Evolutionary conservation across 2,797 vertebrate species (phyloP), one percentile per base, ranked within the genome.

Genomic region (Allobates femoralis): DNA sequence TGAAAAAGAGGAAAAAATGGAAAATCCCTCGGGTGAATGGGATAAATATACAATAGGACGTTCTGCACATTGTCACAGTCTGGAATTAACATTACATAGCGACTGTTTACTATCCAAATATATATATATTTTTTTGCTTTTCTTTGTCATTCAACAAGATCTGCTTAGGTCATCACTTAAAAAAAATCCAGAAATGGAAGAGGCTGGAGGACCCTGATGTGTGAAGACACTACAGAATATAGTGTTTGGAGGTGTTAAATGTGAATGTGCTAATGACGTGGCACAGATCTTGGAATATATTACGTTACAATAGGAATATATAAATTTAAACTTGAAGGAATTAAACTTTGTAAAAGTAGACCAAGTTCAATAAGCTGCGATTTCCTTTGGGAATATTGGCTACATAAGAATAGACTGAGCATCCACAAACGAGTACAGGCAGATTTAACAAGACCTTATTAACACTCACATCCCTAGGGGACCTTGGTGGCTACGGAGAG

Each of bases 141-240:
- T 0, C 16, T 32, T 19, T 18, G 1, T 41, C 28, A 18, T 34
- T 82, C 41, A 56, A 67, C 50, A 23, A 79, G 60, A 32, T 28
- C 3, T 64, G 60, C 32, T 69, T 37, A n/a, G 74, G 62, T 83
- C 74, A 83, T 37, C 26, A 60, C 6, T 78, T 50, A 60, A 16
- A 30, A 26, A 10, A 55, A 55, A 62, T 51, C 41, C 41, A 73
- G 37, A 73, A 50, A 75, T n/a, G 55, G 19, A 51, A 64, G 30
- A 50, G 26, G 34, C 60, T 16, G 41, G 51, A 34, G 71, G 64
- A 50, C 55, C 66, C 82, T 21, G 16, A 71, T 60, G 77, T 84
- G 81, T 58, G 77, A 87, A 87, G 66, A 19, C 46, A 28, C 77
- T 87, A 87, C 80, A 80, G 56, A 87, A 73, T 79, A 50, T n/a